A percentile compares a stretch with the other conserved stretches of the same genome.
phyloP scores from a whole-genome alignment of 2,113 vertebrate species.

The Leptobrachium ailaonicum region DNA sequence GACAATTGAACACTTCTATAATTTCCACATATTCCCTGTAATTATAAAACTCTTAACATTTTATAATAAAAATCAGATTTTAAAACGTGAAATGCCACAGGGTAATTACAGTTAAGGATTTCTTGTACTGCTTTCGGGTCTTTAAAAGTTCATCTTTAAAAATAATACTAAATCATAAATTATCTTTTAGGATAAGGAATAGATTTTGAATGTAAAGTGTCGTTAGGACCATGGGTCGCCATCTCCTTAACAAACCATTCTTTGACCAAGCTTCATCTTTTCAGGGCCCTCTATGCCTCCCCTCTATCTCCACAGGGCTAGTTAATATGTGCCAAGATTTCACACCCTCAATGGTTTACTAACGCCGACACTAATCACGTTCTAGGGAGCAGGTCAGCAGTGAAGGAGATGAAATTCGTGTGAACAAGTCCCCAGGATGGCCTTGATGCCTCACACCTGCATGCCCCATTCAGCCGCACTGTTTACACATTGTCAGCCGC shows the following conservation, averaged over 20 bases:
- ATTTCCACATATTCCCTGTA: no score
- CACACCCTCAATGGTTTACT: conserved; percentile 67
- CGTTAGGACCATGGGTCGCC: conserved; percentile 37
- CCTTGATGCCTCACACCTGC: conserved; percentile 78
- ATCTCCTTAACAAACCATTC: conserved; percentile 56
- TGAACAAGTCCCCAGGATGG: conserved; percentile 70
- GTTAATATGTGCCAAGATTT: conserved; percentile 69
- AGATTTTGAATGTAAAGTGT: no score
- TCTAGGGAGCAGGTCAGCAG: conserved; percentile 69
- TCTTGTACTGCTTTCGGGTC: no score
- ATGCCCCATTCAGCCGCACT: conserved; percentile 73
- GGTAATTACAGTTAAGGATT: no score
- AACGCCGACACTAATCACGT: conserved; percentile 67
- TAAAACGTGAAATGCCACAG: no score
- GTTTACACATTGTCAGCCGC: conserved; percentile 80
- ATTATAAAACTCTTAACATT: no score
- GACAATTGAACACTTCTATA: no score
- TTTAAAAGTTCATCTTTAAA: no score
- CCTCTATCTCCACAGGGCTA: conserved; percentile 50
- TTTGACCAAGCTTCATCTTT: conserved; percentile 61
- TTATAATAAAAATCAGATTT: no score
- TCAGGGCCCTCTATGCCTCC: conserved; percentile 47
- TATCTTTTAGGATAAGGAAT: no score
- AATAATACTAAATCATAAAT: no score
- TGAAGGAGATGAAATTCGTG: conserved; percentile 67